Evolutionary conservation across 1,140 invertebrate genomes (phyloP), one percentile per base, ranked within the genome.

Genomic region (Brachionus plicatilis): DNA sequence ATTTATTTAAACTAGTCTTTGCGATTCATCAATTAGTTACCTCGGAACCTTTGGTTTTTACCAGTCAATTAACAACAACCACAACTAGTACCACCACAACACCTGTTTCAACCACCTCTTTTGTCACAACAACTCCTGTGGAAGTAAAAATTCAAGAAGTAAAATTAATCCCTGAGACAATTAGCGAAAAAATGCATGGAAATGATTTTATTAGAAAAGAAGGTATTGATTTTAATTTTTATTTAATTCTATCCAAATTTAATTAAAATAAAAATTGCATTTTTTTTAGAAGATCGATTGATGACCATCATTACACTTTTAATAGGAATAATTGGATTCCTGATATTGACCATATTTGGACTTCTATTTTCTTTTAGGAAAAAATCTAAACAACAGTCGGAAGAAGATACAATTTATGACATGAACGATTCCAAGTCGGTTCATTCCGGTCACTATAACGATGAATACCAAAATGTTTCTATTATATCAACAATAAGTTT

Each of bases 391-490:
- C 43, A 76, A 76, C 72, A 76, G 14, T 20, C 72, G 6, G 72
- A 76, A 50, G 72, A 76, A 47, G 72, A 76, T 12, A 72, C 33
- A 72, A 76, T 76, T 27, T 76, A 76, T 50, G 72, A 76, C 14
- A 27, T 50, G 47, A 76, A 47, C 20, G 72, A 76, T 50, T 50
- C 41, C 1, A 76, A 76, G 17, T 76, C 72, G 11, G 43, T 76
- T 24, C 7, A 50, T 7, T 76, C 72, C 29, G 20, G 43, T 11
- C 20, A 76, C 11, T 76, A 76, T 20, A 76, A 76, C n/a, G 72
- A 76, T 5, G 72, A 76, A 50, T 76, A 76, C 27, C 72, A 76
- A 50, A 76, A 76, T 50, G 72, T 76, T 47, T 76, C 72, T 14
- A 76, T 76, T 37, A 76, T 76, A 27, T 76, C 72, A 20, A 50